Conservation (phyloP, 2,888 invertebrate species). For the Apamea anceps region DNA sequence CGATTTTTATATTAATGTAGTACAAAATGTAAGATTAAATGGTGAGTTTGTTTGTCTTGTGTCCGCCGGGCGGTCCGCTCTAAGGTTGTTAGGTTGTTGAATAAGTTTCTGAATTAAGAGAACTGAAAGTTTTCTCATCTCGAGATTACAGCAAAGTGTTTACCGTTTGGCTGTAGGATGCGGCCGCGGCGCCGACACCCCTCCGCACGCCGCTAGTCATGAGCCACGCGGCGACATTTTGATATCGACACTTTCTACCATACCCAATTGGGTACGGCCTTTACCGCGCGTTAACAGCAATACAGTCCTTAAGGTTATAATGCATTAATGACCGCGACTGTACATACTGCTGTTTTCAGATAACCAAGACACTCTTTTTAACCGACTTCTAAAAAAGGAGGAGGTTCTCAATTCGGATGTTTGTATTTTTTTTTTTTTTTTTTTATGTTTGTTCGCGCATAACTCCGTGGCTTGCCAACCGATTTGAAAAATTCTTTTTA, state of each 20-base stretch:
- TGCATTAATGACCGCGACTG: too few relatives aligned
- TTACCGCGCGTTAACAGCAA: too few relatives aligned
- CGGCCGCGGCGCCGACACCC: constrained; percentile 80
- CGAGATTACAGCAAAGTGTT: constrained; percentile 91
- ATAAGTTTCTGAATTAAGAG: constrained; percentile 91
- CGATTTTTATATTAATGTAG: constrained; percentile 77
- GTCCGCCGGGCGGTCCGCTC: constrained; percentile 87
- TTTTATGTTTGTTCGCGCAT: too few relatives aligned
- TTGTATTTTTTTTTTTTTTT: too few relatives aligned
- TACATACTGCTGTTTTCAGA: too few relatives aligned
- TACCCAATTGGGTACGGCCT: too few relatives aligned
- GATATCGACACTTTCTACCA: constrained; percentile 55
- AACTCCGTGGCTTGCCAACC: too few relatives aligned
- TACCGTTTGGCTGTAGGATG: constrained; percentile 90
- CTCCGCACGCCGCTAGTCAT: constrained; percentile 58
- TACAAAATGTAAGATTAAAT: constrained; percentile 85
- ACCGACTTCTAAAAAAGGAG: too few relatives aligned
- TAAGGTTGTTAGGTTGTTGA: constrained; percentile 91
- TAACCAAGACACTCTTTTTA: too few relatives aligned
- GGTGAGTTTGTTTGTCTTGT: constrained; percentile 88
- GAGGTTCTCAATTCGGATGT: too few relatives aligned
- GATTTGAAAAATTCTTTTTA: too few relatives aligned
- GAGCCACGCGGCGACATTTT: constrained; percentile 7
- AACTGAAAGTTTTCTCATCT: constrained; percentile 91
- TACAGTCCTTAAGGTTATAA: too few relatives aligned